Percentiles rank a stretch among this genome's conserved stretches.
Conservation (phyloP, 2,797 vertebrate genomes). For the Dendrocincla fuliginosa region DNA sequence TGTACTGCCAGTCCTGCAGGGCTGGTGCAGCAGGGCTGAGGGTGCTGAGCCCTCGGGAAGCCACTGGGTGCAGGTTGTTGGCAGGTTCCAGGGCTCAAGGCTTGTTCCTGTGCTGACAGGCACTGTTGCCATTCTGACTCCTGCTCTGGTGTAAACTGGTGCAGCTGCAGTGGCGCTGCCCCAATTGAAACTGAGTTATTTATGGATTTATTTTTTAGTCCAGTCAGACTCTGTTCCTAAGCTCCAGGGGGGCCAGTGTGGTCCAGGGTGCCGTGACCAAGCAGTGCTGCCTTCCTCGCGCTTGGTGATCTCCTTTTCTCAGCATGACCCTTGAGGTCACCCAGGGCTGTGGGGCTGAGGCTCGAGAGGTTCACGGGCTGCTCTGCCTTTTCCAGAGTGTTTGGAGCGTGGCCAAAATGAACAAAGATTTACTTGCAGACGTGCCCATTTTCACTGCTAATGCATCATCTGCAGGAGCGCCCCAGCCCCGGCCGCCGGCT, state of each 20-base stretch:
- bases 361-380: not conserved
- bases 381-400: not conserved
- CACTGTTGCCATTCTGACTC: accelerated
- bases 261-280: accelerated
- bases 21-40: accelerated
- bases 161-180: not conserved
- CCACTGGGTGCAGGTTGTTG: not conserved
- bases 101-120: accelerated
- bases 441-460: accelerated
- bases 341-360: not conserved
- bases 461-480: accelerated
- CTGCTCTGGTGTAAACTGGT: not conserved
- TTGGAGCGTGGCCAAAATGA: not conserved
- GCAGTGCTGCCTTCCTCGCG: not conserved
- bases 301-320: accelerated
- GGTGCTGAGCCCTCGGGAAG: not conserved
- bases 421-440: accelerated
- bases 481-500: accelerated
- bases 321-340: not conserved
- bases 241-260: not conserved
- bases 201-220: not conserved
- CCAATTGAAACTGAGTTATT: not conserved
- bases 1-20: accelerated
- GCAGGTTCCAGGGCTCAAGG: not conserved
- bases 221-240: not conserved